Evolutionary conservation across 2,113 vertebrate species (phyloP).

Genomic region (Dicaeum eximium): DNA sequence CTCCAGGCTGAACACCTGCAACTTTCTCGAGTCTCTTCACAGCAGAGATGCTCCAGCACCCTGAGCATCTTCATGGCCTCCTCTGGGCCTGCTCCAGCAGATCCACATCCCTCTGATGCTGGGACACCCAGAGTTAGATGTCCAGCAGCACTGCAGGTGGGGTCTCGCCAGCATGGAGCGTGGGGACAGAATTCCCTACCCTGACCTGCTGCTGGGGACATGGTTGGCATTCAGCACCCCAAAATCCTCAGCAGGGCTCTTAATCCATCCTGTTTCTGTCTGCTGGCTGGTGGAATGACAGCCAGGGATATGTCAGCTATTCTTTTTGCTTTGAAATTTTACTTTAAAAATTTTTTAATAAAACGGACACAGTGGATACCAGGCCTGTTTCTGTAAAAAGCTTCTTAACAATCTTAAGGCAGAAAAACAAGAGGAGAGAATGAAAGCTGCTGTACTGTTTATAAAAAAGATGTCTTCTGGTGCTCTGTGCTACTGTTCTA

Average conservation of each 20-base stretch:
- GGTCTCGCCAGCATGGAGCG: neutral
- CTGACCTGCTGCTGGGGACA: neutral
- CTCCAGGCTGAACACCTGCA: neutral
- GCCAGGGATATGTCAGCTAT: neutral
- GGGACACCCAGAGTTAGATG: neutral
- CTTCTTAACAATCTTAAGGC: neutral
- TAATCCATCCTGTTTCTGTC: neutral
- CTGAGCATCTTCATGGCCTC: neutral
- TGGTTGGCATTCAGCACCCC: neutral
- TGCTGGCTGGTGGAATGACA: neutral
- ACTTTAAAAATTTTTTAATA: neutral
- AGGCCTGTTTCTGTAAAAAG: neutral
- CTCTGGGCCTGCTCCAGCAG: neutral
- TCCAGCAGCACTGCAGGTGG: neutral
- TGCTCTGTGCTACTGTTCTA: neutral
- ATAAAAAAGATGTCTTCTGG: neutral
- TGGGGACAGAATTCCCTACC: neutral
- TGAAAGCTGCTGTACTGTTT: neutral
- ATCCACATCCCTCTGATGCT: neutral
- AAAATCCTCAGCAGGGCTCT: neutral
- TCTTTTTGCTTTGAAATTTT: neutral
- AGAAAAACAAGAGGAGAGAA: neutral
- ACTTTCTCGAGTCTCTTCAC: neutral
- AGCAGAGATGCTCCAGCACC: neutral
- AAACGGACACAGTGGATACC: neutral